Evolutionary conservation across 2,888 invertebrate genomes (phyloP), one percentile per base, ranked within the genome.

Genomic region (Monoplex corrugatus): DNA sequence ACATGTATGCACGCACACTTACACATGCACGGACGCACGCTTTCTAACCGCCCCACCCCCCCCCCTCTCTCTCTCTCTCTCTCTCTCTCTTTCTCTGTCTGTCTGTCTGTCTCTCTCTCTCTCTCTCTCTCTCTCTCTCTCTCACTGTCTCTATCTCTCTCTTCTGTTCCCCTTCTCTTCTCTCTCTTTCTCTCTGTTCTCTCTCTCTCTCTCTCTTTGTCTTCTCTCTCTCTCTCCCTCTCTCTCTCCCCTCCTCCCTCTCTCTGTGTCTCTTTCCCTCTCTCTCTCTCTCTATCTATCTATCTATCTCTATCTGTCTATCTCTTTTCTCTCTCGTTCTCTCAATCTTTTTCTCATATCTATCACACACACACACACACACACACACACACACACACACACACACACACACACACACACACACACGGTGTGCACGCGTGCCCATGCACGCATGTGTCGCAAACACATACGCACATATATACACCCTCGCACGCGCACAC

Each of bases 391-490:
- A 40, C 40, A 35, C 78, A 16, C 78, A 78, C 35, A 78, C 38
- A 38, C 40, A 23, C 78, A 78, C 78, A n/a, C 78, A 78, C 78
- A 78, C 78, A 38, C 78, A 78, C 78, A 78, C 78, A 6, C 5
- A 13, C 19, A 13, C 78, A 38, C n/a, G n/a, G n/a, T n/a, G n/a
- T n/a, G n/a, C n/a, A n/a, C n/a, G n/a, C n/a, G n/a, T n/a, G n/a
- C n/a, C n/a, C n/a, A n/a, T 23, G 23, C 57, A 57, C 57, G 23
- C 57, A 57, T 23, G 23, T 23, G 13, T 16, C 57, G 23, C 57
- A 57, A 10, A 57, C 57, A 57, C 57, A 57, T 23, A 57, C 57
- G 23, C 57, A 57, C 57, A 57, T n/a, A n/a, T n/a, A n/a, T n/a
- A n/a, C n/a, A n/a, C n/a, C n/a, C n/a, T n/a, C n/a, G n/a, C n/a